A percentile compares a stretch with the other conserved stretches of the same genome.
Conservation (phyloP, 1,140 invertebrate genomes). For the Luehdorfia chinensis region DNA sequence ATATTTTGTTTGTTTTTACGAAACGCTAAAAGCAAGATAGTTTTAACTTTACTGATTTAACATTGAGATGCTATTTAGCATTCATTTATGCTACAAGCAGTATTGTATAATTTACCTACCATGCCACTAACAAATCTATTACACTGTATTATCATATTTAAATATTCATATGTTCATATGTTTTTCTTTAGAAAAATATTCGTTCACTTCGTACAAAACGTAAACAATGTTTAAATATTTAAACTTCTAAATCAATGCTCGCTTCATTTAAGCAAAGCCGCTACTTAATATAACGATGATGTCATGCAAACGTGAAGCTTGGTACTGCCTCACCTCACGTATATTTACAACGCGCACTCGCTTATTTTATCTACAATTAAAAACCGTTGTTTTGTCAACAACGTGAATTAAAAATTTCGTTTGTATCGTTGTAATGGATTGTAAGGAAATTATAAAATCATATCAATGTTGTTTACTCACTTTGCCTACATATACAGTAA, state of each 20-base stretch:
- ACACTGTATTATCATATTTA: background rate
- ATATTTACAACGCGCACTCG: background rate
- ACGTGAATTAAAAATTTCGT: background rate
- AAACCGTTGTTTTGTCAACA: background rate
- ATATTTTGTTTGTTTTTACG: too few relatives aligned
- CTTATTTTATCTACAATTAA: background rate
- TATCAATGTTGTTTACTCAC: background rate
- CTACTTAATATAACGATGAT: constrained; percentile 49
- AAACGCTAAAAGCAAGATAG: too few relatives aligned
- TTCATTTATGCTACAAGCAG: background rate
- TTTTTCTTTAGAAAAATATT: too few relatives aligned
- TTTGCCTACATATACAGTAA: background rate
- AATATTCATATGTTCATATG: background rate
- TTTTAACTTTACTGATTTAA: too few relatives aligned
- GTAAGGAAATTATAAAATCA: constrained; percentile 1
- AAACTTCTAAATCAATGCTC: background rate
- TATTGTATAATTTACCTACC: background rate
- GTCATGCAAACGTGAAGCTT: constrained; percentile 30
- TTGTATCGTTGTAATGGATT: background rate
- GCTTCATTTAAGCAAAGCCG: constrained; percentile 2
- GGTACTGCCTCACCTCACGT: background rate
- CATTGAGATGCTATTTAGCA: background rate
- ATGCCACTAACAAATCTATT: background rate
- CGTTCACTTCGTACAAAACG: background rate
- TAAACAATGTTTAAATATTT: constrained; percentile 13